Evolutionary conservation across 2,113 vertebrate genomes (phyloP).

Genomic region (Cairina moschata): DNA sequence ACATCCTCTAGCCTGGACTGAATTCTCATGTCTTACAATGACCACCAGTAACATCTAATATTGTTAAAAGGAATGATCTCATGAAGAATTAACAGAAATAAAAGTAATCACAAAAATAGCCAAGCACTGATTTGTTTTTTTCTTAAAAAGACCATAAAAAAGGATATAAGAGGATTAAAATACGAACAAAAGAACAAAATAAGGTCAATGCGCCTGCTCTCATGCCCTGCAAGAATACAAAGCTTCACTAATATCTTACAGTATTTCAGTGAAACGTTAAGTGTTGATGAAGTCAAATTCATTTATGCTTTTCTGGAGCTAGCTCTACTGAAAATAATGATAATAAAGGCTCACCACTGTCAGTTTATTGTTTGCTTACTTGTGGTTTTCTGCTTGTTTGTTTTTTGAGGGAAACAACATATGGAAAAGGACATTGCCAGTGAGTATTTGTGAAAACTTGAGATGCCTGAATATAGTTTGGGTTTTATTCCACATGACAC

Average conservation of each 20-base stretch:
- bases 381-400: neutral
- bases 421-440: neutral
- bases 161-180: constrained; percentile 24
- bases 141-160: neutral
- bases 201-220: neutral
- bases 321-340: neutral
- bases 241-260: neutral
- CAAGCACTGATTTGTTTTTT: neutral
- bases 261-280: neutral
- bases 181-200: constrained; percentile 3
- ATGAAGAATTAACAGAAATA: neutral
- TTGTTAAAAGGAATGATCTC: neutral
- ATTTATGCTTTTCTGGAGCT: neutral
- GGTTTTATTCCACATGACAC: neutral
- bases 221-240: neutral
- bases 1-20: neutral
- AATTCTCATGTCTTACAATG: neutral
- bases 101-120: neutral
- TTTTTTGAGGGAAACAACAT: neutral
- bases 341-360: neutral
- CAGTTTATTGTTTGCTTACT: neutral
- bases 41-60: neutral
- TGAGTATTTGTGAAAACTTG: neutral
- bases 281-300: neutral
- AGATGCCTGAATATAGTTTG: neutral